Base-by-base conservation (phyloP, 1,140 invertebrate species). In the Pachyrhynchus sulphureomaculatus region DNA sequence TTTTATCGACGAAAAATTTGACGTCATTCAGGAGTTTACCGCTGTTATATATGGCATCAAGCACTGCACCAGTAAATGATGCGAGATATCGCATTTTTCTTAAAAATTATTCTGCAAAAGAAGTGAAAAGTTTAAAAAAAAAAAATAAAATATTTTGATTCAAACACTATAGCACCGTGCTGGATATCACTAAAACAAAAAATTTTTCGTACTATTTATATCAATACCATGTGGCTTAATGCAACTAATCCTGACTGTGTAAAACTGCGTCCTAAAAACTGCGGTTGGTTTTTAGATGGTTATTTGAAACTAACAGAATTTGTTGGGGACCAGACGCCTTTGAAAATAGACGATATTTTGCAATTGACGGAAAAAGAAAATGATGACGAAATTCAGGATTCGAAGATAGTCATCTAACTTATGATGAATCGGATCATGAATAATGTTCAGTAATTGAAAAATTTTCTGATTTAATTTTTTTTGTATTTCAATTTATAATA, bases 261-360 rank as follows among this genome's bases (percentile, higher is more conserved):
- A 5, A 41, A 44, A 29, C 20, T 44, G 1, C 36, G 44, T 1
- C 36, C 52, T n/a, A 36, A 55, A 55, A 55, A 44, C 29, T 55
- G 36, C 24, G 52, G 36, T 42, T 42, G 52, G 52, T 32, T 42
- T 44, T 15, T 39, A 39, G 36, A 39, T 39, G 36, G 10, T 4
- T 18, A 23, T 42, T 55, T 55, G 44, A 55, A 55, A 55, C 44
- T 58, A 65, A 63, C 45, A 65, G 53, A 52, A 13, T 62, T 62
- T 24, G 41, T 62, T 33, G 59, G 64, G 18, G 64, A 65, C 41
- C 64, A 62, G 51, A 65, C 64, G 23, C 51, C 64, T 51, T 56
- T 65, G 42, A 62, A 63, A 63, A 62, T 65, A 17, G 55, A 65
- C 10, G 64, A 65, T 41, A 26, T 26, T 26, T 3, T 26, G 3